Evolutionary conservation across 2,888 invertebrate genomes (phyloP).

Genomic region (Cheilosia scutellata): DNA sequence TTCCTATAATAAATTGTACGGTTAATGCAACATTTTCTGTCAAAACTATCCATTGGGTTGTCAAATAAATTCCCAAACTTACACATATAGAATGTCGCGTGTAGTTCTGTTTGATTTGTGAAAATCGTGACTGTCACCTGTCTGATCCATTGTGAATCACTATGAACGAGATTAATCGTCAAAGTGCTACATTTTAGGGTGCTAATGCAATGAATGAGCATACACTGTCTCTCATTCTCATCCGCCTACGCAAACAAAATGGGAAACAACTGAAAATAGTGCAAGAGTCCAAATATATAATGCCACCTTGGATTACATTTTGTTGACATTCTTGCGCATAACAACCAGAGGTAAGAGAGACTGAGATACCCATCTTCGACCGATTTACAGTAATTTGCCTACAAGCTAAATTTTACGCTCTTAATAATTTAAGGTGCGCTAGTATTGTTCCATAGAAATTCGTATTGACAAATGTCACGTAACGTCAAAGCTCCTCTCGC

Average conservation of each 20-base stretch:
- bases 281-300: neutral
- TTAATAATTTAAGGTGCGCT: too few species aligned
- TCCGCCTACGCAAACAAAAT: slow-evolving; percentile 32
- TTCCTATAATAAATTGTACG: neutral
- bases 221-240: neutral
- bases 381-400: too few species aligned
- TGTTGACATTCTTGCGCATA: slow-evolving; percentile 30
- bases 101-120: neutral
- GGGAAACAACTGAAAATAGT: neutral
- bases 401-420: too few species aligned
- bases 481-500: too few species aligned
- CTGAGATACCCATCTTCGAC: too few species aligned
- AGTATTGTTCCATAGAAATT: too few species aligned
- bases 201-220: slow-evolving; percentile 45
- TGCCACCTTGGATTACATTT: slow-evolving; percentile 7
- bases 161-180: slow-evolving; percentile 11
- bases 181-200: slow-evolving; percentile 12
- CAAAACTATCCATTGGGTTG: neutral
- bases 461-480: too few species aligned
- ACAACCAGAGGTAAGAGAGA: slow-evolving; percentile 38
- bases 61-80: neutral
- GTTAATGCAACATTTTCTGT: neutral
- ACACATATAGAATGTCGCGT: neutral
- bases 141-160: neutral
- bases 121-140: neutral